Evolutionary conservation across 2,888 invertebrate genomes (phyloP), one percentile per base, ranked within the genome.

Genomic region (Automeris io): DNA sequence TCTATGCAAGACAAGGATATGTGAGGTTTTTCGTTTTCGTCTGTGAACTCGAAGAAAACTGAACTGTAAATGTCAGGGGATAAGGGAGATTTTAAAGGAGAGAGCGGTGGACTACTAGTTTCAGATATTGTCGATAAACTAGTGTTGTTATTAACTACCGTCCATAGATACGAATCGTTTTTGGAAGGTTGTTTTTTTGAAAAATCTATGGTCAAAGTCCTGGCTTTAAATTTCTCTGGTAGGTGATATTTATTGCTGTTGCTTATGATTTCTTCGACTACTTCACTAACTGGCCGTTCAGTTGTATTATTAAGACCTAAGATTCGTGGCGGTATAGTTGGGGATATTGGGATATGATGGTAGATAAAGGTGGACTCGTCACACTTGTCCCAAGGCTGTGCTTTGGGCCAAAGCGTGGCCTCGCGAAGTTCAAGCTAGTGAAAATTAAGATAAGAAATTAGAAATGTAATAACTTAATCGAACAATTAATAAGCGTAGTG

Each of bases 401-500:
- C 58, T 46, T 51, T 58, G 56, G 74, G 70, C 77, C 79, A 81
- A 43, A 82, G 62, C 50, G 70, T 59, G 46, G 69, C 57, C 49
- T 68, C 72, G 47, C 72, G 79, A 22, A 70, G 71, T 76, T 83
- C 85, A 76, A 86, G 81, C 83, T 85, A 76, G 55, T 72, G 44
- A 54, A 71, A 61, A 54, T 66, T 68, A 66, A 70, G 62, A 58
- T 65, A 65, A 47, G 54, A 47, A 43, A 64, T 54, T 64, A 57
- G 49, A 49, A 37, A 39, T 37, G 45, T 46, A 49, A 39, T 49
- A 53, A 56, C 46, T 45, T 44, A 48, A 46, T 42, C 46, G 18
- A 37, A 33, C 26, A 21, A 18, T 21, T 25, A 33, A 40, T 1
- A 32, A 23, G 31, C 32, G 12, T 11, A 5, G 19, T 40, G 39